phyloP scores from a whole-genome alignment of 1,140 invertebrate species.

The Dendrolimus kikuchii region DNA sequence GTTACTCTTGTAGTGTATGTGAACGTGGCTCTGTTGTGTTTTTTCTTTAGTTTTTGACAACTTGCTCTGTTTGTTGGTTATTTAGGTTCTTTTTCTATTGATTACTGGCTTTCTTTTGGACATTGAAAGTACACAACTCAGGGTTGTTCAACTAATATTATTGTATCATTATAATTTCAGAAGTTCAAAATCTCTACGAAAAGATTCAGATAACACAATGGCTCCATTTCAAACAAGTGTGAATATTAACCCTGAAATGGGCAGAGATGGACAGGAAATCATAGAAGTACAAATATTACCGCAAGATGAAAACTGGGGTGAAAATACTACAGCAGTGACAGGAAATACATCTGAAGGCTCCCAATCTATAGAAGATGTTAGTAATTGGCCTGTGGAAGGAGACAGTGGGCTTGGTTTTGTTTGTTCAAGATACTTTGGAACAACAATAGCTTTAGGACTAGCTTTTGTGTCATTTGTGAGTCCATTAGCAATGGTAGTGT shows the following conservation, averaged over 20 bases:
- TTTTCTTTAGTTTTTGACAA: too few relatives aligned
- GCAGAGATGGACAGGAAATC: slow-evolving; percentile 83
- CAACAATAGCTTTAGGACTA: slow-evolving; percentile 82
- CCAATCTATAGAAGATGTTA: slow-evolving; percentile 92
- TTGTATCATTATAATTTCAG: slow-evolving; percentile 30
- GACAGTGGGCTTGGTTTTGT: slow-evolving; percentile 81
- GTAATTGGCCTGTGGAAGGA: slow-evolving; percentile 83
- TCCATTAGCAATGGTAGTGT: slow-evolving; percentile 93
- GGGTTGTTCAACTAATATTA: neutral
- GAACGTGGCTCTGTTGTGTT: too few relatives aligned
- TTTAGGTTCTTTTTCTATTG: too few relatives aligned
- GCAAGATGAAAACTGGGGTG: slow-evolving; percentile 98
- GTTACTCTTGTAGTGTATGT: too few relatives aligned
- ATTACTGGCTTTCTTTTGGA: too few relatives aligned
- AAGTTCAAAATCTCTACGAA: slow-evolving; percentile 65
- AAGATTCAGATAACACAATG: slow-evolving; percentile 72
- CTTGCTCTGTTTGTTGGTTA: too few relatives aligned
- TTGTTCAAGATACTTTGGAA: slow-evolving; percentile 86
- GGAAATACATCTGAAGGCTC: slow-evolving; percentile 97
- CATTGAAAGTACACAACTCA: too few relatives aligned
- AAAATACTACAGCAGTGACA: slow-evolving; percentile 97
- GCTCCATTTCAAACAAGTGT: slow-evolving; percentile 87
- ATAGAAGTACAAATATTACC: slow-evolving; percentile 95
- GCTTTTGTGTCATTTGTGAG: slow-evolving; percentile 90
- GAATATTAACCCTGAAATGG: slow-evolving; percentile 79